Base-by-base conservation (phyloP, 2,113 vertebrate species). In the Zapornia atra region DNA sequence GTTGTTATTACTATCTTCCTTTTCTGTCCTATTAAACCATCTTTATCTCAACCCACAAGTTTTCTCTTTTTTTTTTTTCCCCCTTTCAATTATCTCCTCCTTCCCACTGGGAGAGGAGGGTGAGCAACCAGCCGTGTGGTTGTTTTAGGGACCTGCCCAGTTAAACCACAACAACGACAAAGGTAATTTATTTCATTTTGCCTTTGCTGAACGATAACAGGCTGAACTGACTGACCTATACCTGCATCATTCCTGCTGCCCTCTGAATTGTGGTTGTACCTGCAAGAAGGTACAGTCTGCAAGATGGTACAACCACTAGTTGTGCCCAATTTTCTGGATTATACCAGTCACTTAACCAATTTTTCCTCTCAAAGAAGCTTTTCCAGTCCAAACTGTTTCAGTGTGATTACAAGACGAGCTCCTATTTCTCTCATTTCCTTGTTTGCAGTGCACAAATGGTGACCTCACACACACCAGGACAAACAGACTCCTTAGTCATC, bases 401-500 rank as follows among this genome's bases (percentile, higher is more conserved):
- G 29, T 17, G 33, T 3, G 3, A 60, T 75, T 66, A 24, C 65
- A 51, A 63, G 75, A 76, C 1, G 3, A 51, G 34, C 29, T 68
- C 21, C 13, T 19, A 14, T 61, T 71, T 80, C 72, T 76, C 46
- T 57, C 25, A 1, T 76, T 86, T 75, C 89, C 77, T 70, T 80
- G 46, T 90, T 80, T 7, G 15, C 61, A 1, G 0, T 33, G 60
- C 34, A 34, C 66, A n/a, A 64, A 75, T 0, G 0, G 36, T 77
- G 82, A 95, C 76, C 80, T 95, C 53, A 33, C 38, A 17, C 0
- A 0, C 6, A 3, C 51, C 78, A 61, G 81, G 81, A 91, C 65
- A 88, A 78, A 60, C 76, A 88, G 86, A 38, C 9, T n/a, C 33
- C 34, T 71, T 78, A 92, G 73, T 85, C 86, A 91, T n/a, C 80